Evolutionary conservation across 2,888 invertebrate genomes (phyloP).

Genomic region (Polyommatus iphigenia): DNA sequence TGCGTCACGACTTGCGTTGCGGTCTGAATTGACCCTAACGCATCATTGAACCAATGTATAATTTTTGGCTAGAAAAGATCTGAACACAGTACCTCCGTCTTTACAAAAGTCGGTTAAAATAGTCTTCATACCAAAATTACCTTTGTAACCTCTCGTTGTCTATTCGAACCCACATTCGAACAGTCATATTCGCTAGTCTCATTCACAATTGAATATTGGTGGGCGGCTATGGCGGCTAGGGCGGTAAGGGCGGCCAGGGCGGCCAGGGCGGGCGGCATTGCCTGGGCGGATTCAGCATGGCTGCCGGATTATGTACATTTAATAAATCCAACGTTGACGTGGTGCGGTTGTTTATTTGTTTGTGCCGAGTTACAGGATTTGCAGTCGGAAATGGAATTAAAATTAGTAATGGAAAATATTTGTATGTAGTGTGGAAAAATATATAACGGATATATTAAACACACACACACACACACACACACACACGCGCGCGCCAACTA

Average conservation of each 20-base stretch:
- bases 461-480: no score
- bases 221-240: conserved; percentile 35
- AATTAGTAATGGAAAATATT: neutral
- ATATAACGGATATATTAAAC: neutral
- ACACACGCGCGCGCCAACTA: no score
- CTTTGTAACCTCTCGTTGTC: neutral
- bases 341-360: neutral
- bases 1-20: no score
- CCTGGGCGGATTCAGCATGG: conserved; percentile 53
- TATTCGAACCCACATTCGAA: neutral
- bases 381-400: neutral
- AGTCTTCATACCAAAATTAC: neutral
- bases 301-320: conserved; percentile 60
- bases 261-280: conserved; percentile 48
- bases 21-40: no score
- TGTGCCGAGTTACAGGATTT: neutral
- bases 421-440: neutral
- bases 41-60: no score
- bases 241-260: conserved; percentile 56
- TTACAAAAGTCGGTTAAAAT: neutral
- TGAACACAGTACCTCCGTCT: no score
- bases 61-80: no score
- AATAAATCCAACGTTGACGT: conserved; percentile 53
- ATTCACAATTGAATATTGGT: neutral
- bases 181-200: neutral